Conservation (phyloP, 2,797 vertebrate species). For the Paratrypauchen microcephalus region DNA sequence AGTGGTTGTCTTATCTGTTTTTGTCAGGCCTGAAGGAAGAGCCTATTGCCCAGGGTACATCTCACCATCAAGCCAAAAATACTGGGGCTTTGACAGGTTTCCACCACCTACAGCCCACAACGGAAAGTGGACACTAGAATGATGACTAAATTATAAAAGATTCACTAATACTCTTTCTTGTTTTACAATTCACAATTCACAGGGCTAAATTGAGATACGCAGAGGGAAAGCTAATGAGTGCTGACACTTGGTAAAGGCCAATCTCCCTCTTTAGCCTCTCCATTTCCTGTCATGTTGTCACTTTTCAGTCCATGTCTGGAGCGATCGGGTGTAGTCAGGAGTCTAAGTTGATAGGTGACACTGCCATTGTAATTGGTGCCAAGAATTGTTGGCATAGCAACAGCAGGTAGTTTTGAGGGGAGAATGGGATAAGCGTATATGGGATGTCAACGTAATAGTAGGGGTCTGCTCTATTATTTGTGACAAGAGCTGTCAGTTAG, state of each 20-base stretch:
- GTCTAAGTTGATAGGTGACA: conserved; percentile 21
- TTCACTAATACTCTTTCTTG: not conserved
- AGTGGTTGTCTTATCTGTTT: not conserved
- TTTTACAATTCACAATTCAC: not conserved
- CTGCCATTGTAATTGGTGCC: conserved; percentile 26
- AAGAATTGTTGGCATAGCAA: conserved; percentile 44
- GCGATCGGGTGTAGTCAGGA: conserved; percentile 5
- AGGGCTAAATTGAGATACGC: not conserved
- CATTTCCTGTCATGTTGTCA: conserved; percentile 4
- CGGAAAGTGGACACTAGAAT: not conserved
- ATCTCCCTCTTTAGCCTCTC: not conserved
- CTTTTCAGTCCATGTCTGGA: conserved; percentile 5
- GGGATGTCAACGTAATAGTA: conserved; percentile 42
- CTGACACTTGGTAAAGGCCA: conserved; percentile 21
- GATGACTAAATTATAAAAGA: not conserved
- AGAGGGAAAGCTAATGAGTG: conserved; percentile 33
- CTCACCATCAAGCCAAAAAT: not conserved
- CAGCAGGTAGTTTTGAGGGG: conserved; percentile 13
- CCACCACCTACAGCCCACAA: not conserved
- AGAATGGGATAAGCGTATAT: conserved; percentile 38
- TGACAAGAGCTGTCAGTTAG: conserved; percentile 53
- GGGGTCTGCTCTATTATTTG: conserved; percentile 37
- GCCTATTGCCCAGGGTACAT: not conserved
- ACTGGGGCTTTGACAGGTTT: not conserved
- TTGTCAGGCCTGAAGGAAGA: not conserved